Base-by-base conservation (phyloP, 2,888 invertebrate genomes). In the Diadegma fenestrale region DNA sequence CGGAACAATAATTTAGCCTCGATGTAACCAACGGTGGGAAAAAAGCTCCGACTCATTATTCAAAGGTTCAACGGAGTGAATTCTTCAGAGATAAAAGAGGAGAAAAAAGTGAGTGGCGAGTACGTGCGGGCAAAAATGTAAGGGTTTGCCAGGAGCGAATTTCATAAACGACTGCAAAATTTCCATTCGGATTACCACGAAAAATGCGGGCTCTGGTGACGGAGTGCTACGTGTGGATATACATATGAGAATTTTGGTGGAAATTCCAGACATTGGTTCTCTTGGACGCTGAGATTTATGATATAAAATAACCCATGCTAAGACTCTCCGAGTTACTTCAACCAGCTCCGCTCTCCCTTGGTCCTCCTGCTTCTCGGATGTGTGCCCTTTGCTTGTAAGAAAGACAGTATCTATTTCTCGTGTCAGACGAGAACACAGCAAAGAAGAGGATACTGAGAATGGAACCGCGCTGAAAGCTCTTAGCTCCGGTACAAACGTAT, bases 91-190 rank as follows among this genome's bases (percentile, higher is more conserved):
- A 64, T 72, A 68, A 80, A 72, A 77, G 43, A 43, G 68, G 48
- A n/a, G 26, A 58, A 80, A 66, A 30, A 30, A 64, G 14, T 17
- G n/a, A 30, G 14, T 33, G 41, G 66, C 19, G 33, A 51, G 48
- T 12, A 45, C 19, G 30, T 14, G 43, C 58, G 1, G 61, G n/a
- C 12, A 48, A 22, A 58, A 72, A 77, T 48, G 41, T 43, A 30
- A 26, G 14, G 68, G 37, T 37, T 84, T 81, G 63, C 71, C 72
- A 78, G 63, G 72, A 61, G 14, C 45, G 81, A 69, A 85, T 85
- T 78, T 85, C 78, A 82, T 81, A 79, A 79, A 85, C 45, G 78
- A 82, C 69, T 43, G 69, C 63, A 51, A 75, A 85, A 85, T 85
- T 85, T 78, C 78, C 81, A 85, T 79, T 71, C 71, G 78, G 85